A percentile compares a stretch with the other conserved stretches of the same genome.
Evolutionary conservation across 2,888 invertebrate genomes (phyloP).

Genomic region (Barypeithes pellucidus): DNA sequence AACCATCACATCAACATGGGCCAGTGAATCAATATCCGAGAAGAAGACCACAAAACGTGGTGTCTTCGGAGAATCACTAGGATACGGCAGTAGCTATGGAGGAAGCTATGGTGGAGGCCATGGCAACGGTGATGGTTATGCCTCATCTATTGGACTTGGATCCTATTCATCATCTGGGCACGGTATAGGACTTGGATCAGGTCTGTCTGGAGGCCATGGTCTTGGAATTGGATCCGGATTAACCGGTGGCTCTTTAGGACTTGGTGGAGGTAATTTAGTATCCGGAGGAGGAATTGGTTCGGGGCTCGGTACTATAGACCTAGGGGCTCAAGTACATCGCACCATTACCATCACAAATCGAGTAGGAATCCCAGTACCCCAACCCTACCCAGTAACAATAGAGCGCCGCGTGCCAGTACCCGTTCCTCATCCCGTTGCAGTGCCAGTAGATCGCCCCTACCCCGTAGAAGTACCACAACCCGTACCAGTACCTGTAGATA

Average conservation of each 20-base stretch:
- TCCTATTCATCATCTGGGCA: conserved; percentile 23
- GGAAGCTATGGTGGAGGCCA: conserved; percentile 62
- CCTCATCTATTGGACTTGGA: conserved; percentile 37
- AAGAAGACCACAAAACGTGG: conserved; percentile 71
- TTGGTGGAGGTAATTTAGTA: conserved; percentile 2
- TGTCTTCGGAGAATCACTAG: conserved; percentile 68
- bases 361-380: conserved; percentile 72
- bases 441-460: conserved; percentile 72
- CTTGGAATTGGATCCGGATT: not conserved
- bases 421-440: conserved; percentile 67
- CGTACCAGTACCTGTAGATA: conserved; percentile 71
- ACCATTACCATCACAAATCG: conserved; percentile 71
- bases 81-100: conserved; percentile 58
- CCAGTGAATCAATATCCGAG: conserved; percentile 58
- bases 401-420: conserved; percentile 72
- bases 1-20: conserved; percentile 68
- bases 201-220: conserved; percentile 19
- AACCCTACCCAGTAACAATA: conserved; percentile 73
- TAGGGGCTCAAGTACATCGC: conserved; percentile 63
- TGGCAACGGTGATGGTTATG: conserved; percentile 53
- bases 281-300: conserved; percentile 26
- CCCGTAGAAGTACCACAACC: conserved; percentile 72
- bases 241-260: conserved; percentile 4
- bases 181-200: conserved; percentile 31
- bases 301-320: conserved; percentile 54